Base-by-base conservation (phyloP, 2,113 vertebrate species). In the Epinephelus lanceolatus region DNA sequence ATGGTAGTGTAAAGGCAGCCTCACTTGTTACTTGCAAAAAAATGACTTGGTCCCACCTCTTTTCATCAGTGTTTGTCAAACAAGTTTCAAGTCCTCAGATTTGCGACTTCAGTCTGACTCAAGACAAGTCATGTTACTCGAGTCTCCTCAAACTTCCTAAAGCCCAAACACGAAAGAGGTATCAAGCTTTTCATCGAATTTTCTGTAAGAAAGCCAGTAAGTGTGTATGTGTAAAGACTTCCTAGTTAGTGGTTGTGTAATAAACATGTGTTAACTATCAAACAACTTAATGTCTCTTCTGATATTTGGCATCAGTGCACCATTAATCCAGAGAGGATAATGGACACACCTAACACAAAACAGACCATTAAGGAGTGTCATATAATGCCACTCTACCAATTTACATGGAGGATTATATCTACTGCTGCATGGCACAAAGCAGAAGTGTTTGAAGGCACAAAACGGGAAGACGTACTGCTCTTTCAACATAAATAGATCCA, bases 401-500 rank as follows among this genome's bases (percentile, higher is more conserved):
- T 81, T 37, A 56, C 33, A 61, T 17, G 12, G 30, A 47, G 59
- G 57, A 30, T 66, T 62, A 17, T 25, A 76, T 73, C 33, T 30
- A 17, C 33, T 53, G 45, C 68, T 62, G 49, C 62, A 45, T 21
- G 59, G 62, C 45, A 69, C 51, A 23, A 12, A 18, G 71, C 27
- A 3, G 21, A 37, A 56, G 23, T 23, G 80, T 71, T 68, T 8
- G 33, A 74, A 77, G 52, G 53, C 67, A 76, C 59, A 0, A 61
- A 30, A 71, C 66, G 76, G 73, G 79, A 78, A 71, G 47, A 69
- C 0, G 12, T 11, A 0, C 0, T 77, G 27, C 62, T 79, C 78
- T 45, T 62, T 82, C 49, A 82, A 21, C 83, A 88, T 69, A 78
- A 83, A 83, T 83, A 78, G 78, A 85, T 77, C 80, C 49, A 71